Percentiles rank a stretch among this genome's conserved stretches.
Conservation (phyloP, 1,140 invertebrate species). For the Bathynomus jamesi region DNA sequence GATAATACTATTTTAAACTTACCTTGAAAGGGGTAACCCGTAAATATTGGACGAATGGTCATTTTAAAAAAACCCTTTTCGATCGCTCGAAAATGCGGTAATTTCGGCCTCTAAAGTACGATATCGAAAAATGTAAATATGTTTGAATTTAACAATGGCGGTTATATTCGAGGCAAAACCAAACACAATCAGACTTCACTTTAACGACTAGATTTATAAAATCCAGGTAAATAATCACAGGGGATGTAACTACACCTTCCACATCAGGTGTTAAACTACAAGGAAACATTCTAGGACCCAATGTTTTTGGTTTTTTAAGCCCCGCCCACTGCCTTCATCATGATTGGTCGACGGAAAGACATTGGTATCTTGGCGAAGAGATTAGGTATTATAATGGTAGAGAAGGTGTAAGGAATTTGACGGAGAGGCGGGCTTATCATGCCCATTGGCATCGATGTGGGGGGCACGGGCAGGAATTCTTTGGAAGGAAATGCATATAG, state of each 20-base stretch:
- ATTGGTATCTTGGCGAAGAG: no score
- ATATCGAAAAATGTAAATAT: neutral
- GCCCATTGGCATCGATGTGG: neutral
- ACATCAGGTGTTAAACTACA: neutral
- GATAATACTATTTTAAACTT: no score
- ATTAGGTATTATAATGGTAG: no score
- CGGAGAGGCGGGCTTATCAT: neutral
- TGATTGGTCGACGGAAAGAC: no score
- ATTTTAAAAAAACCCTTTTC: constrained; percentile 17
- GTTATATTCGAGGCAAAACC: neutral
- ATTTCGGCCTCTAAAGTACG: no score
- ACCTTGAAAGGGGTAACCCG: constrained; percentile 40
- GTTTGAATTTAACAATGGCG: neutral
- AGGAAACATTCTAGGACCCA: neutral
- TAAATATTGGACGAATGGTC: constrained; percentile 39
- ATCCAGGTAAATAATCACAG: neutral
- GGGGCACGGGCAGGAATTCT: neutral
- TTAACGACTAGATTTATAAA: neutral
- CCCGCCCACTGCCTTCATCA: neutral
- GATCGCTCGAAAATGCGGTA: no score
- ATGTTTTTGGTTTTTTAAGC: neutral
- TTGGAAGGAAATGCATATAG: neutral
- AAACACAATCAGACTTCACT: neutral
- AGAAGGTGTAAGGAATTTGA: neutral
- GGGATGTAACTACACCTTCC: neutral